Evolutionary conservation across 2,797 vertebrate species (phyloP).

Genomic region (Vipera ursinii): DNA sequence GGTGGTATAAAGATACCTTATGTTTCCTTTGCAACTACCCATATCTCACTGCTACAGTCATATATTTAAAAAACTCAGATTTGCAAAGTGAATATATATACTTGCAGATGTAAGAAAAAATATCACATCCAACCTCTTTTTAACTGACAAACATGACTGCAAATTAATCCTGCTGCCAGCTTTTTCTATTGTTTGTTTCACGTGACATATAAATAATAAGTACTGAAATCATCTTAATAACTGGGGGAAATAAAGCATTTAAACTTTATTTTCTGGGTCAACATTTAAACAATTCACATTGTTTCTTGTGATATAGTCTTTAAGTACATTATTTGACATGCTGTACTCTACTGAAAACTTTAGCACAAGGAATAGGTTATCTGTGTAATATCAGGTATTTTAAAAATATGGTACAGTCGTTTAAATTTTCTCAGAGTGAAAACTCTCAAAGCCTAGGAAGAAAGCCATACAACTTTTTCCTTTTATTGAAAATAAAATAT

Average conservation of each 20-base stretch:
- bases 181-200: neutral
- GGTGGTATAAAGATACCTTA: neutral
- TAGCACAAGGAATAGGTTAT: neutral
- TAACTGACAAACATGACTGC: neutral
- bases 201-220: neutral
- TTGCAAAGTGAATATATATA: neutral
- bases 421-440: neutral
- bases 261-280: slow-evolving; percentile 27
- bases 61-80: neutral
- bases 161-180: neutral
- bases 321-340: neutral
- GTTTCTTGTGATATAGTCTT: neutral
- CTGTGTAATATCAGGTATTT: neutral
- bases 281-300: slow-evolving; percentile 11
- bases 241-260: slow-evolving; percentile 2
- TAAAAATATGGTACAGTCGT: neutral
- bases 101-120: neutral
- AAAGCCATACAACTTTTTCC: neutral
- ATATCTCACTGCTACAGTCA: neutral
- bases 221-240: neutral
- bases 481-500: neutral
- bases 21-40: neutral
- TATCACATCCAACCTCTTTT: neutral
- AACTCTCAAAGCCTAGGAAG: neutral
- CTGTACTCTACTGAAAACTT: neutral